Evolutionary conservation across 2,113 vertebrate species (phyloP).

Genomic region (Rhombomys opimus): DNA sequence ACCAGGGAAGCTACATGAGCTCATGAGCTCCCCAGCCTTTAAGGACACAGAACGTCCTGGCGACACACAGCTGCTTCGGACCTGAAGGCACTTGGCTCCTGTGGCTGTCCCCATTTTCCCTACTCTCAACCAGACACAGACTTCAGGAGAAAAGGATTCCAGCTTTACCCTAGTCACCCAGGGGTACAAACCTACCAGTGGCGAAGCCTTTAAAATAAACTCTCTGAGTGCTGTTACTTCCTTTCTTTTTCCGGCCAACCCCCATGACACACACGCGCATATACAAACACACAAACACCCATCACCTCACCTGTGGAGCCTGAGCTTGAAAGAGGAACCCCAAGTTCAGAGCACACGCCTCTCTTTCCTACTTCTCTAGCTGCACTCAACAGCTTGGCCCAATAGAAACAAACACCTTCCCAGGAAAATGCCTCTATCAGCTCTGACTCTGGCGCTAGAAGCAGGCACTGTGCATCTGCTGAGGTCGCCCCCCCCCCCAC

Average conservation of each 20-base stretch:
- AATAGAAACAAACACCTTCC: neutral
- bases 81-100: neutral
- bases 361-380: neutral
- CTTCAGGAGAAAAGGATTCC: slow-evolving; percentile 82
- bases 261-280: neutral
- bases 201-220: slow-evolving; percentile 74
- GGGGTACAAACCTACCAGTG: slow-evolving; percentile 83
- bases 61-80: neutral
- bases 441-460: slow-evolving; percentile 10
- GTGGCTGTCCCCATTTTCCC: neutral
- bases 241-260: slow-evolving; percentile 33
- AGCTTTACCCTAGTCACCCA: slow-evolving; percentile 81
- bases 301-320: neutral
- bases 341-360: slow-evolving; percentile 22
- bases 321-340: slow-evolving; percentile 37
- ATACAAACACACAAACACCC: neutral
- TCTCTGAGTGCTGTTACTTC: slow-evolving; percentile 61
- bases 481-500: neutral
- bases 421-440: neutral
- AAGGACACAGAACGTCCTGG: neutral
- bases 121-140: slow-evolving; percentile 70
- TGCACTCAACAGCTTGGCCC: no score
- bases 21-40: neutral
- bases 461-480: neutral
- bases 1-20: neutral